Evolutionary conservation across 2,797 vertebrate genomes (phyloP).

Genomic region (Paratrypauchen microcephalus): DNA sequence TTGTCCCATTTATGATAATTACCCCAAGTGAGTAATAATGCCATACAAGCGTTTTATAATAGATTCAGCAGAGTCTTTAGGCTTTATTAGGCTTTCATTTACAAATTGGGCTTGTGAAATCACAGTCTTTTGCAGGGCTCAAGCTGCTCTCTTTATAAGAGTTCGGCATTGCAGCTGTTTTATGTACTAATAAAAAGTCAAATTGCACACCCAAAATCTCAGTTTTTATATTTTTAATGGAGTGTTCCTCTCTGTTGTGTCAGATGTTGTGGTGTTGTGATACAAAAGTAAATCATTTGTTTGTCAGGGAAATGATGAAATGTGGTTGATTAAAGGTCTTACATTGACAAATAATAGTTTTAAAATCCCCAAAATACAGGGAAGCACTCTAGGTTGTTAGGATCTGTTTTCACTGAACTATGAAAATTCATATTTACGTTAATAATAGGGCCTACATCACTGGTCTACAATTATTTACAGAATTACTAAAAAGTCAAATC

Average conservation of each 20-base stretch:
- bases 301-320: no score
- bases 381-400: no score
- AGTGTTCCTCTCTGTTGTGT: neutral
- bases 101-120: slow-evolving; percentile 33
- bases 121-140: slow-evolving; percentile 15
- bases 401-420: no score
- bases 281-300: neutral
- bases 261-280: neutral
- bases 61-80: slow-evolving; percentile 26
- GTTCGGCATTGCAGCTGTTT: slow-evolving; percentile 46
- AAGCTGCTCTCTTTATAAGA: slow-evolving; percentile 42
- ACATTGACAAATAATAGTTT: no score
- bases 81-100: slow-evolving; percentile 32
- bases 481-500: no score
- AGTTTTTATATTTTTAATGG: no score
- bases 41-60: slow-evolving; percentile 29
- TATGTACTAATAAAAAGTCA: slow-evolving; percentile 42
- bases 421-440: no score
- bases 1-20: slow-evolving; percentile 10
- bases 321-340: no score
- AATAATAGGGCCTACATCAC: no score
- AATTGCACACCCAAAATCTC: neutral
- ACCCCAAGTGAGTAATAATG: slow-evolving; percentile 12
- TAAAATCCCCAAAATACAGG: no score
- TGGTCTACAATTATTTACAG: no score